Evolutionary conservation across 2,797 vertebrate species (phyloP).

Genomic region (Crenichthys baileyi): DNA sequence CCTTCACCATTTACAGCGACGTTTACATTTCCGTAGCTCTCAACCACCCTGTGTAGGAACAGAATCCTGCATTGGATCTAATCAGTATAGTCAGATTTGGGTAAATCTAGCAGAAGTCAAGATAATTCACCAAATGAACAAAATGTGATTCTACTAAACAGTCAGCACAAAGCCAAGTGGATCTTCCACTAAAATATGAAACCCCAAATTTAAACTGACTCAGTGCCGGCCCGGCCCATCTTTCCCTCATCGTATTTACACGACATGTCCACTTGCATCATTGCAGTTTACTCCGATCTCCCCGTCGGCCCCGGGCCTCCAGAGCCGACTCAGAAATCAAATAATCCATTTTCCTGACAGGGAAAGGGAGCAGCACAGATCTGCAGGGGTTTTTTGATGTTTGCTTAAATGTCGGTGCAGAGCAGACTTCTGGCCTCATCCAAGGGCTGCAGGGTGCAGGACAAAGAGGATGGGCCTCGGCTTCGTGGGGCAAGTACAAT

Average conservation of each 20-base stretch:
- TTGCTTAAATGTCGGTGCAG: conserved; percentile 34
- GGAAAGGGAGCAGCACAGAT: conserved; percentile 44
- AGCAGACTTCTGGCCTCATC: conserved; percentile 12
- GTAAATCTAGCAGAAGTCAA: background rate
- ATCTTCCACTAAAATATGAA: background rate
- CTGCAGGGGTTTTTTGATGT: conserved; percentile 44
- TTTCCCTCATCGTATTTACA: conserved; percentile 59
- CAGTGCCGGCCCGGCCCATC: conserved; percentile 16
- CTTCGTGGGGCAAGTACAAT: background rate
- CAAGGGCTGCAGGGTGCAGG: background rate
- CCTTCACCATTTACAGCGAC: background rate
- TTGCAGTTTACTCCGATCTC: conserved; percentile 50
- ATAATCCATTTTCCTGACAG: conserved; percentile 52
- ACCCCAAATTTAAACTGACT: background rate
- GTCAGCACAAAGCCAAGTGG: background rate
- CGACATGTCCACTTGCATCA: conserved; percentile 66
- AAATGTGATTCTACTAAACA: background rate
- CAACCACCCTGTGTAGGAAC: background rate
- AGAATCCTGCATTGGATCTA: background rate
- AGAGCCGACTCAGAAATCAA: conserved; percentile 49
- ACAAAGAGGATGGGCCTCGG: conserved; percentile 1
- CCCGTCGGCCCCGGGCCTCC: conserved; percentile 36
- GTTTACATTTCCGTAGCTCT: too few relatives aligned
- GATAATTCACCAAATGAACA: conserved; percentile 1
- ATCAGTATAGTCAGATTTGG: background rate